A percentile compares a stretch with the other conserved stretches of the same genome.
Evolutionary conservation across 1,140 invertebrate species (phyloP).

Genomic region (Ditylenchus dipsaci): DNA sequence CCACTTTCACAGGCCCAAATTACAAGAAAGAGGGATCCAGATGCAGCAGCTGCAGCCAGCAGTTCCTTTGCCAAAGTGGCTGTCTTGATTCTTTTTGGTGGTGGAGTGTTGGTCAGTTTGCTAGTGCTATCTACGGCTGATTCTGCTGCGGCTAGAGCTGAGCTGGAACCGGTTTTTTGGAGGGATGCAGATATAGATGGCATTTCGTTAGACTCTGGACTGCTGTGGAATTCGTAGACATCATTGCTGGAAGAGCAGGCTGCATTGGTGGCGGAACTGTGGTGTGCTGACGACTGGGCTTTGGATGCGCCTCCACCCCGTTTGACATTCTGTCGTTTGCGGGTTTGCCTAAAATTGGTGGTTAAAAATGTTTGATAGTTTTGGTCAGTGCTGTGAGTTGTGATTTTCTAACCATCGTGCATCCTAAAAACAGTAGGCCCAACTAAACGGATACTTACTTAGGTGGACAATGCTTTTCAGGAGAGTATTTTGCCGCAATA

Average conservation of each 20-base stretch:
- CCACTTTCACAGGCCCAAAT: background rate
- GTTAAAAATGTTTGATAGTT: background rate
- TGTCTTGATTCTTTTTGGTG: conserved; percentile 29
- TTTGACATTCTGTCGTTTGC: background rate
- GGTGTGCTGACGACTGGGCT: background rate
- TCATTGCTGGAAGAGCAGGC: conserved; percentile 7
- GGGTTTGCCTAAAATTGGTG: background rate
- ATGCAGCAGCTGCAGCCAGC: conserved; percentile 20
- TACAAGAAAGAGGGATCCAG: background rate
- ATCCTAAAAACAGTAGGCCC: no score
- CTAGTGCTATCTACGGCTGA: conserved; percentile 4
- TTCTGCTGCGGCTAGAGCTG: background rate
- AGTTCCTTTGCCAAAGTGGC: conserved; percentile 27
- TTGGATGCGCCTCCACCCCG: background rate
- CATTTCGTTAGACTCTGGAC: conserved; percentile 21
- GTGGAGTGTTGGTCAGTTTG: conserved; percentile 4
- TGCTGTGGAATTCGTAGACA: conserved; percentile 32
- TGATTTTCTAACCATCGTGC: no score
- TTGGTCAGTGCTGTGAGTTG: no score
- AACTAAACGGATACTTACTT: background rate
- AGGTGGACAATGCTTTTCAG: background rate
- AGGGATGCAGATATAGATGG: background rate
- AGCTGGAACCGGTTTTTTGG: background rate
- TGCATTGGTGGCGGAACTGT: background rate
- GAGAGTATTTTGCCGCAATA: background rate